phyloP scores from a whole-genome alignment of 2,113 vertebrate species.

The Pelvicachromis taeniatus region DNA sequence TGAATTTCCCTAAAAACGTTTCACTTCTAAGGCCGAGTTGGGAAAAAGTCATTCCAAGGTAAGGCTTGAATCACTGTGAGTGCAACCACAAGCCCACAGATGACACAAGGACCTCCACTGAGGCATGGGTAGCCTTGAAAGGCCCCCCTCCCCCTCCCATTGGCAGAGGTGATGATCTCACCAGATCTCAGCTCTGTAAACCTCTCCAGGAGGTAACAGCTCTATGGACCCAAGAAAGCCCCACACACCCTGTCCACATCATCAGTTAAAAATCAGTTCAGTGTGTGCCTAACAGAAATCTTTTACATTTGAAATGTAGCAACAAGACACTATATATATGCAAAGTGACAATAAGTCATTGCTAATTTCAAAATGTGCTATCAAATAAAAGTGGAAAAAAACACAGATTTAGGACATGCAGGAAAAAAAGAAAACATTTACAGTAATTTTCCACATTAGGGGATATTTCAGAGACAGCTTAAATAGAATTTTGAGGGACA shows the following conservation, averaged over 20 bases:
- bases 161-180: slow-evolving; percentile 56
- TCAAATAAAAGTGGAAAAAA: neutral
- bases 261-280: neutral
- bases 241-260: slow-evolving; percentile 17
- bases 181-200: slow-evolving; percentile 38
- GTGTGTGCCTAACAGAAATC: neutral
- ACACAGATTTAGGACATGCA: neutral
- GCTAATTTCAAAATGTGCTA: neutral
- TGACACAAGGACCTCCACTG: slow-evolving; percentile 54
- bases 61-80: slow-evolving; percentile 32
- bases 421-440: neutral
- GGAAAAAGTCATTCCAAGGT: slow-evolving; percentile 39
- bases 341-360: neutral
- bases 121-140: slow-evolving; percentile 53
- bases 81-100: slow-evolving; percentile 37
- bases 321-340: neutral
- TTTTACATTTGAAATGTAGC: neutral
- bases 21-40: neutral
- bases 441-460: neutral
- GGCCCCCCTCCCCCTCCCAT: slow-evolving; percentile 40
- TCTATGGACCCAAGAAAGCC: neutral
- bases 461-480: neutral
- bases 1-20: neutral
- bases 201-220: slow-evolving; percentile 38
- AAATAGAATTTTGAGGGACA: neutral